Evolutionary conservation across 2,113 vertebrate genomes (phyloP).

Genomic region (Ammospiza nelsoni): DNA sequence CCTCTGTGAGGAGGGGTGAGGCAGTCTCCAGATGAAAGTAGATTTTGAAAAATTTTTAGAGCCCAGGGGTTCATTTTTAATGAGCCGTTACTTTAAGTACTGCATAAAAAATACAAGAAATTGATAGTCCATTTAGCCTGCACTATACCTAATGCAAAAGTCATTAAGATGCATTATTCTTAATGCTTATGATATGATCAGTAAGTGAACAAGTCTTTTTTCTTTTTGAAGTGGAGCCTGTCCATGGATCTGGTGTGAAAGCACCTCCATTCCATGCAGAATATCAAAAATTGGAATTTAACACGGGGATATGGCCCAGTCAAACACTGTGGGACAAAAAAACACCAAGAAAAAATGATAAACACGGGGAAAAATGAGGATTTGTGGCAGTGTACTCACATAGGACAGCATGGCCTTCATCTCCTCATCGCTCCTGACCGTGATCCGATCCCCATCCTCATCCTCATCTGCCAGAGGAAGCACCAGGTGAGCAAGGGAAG

Average conservation of each 20-base stretch:
- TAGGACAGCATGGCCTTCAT: slow-evolving; percentile 99
- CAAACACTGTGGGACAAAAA: not conserved
- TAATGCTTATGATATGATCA: slow-evolving; percentile 95
- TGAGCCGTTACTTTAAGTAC: slow-evolving; percentile 99
- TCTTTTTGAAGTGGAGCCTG: slow-evolving; percentile 32
- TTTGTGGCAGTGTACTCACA: slow-evolving; percentile 78
- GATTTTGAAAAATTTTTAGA: slow-evolving; percentile 85
- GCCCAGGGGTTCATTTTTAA: slow-evolving; percentile 97
- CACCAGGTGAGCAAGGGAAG: not conserved
- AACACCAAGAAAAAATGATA: rapidly evolving
- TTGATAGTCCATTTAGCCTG: slow-evolving; percentile 98
- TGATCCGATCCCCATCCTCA: slow-evolving; percentile 98
- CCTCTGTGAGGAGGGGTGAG: slow-evolving; percentile 87
- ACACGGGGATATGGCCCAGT: not conserved
- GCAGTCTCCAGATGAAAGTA: slow-evolving; percentile 90
- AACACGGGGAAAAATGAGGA: not conserved
- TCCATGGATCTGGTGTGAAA: not conserved
- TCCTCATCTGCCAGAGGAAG: slow-evolving; percentile 87
- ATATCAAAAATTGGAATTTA: not conserved
- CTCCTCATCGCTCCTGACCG: slow-evolving; percentile 97
- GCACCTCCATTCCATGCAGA: not conserved
- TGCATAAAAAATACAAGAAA: slow-evolving; percentile 99
- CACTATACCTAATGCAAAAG: slow-evolving; percentile 92
- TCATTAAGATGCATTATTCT: slow-evolving; percentile 96
- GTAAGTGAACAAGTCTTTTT: slow-evolving; percentile 83